Evolutionary conservation across 1,140 invertebrate genomes (phyloP), one percentile per base, ranked within the genome.

Genomic region (Papilio aristodemus): DNA sequence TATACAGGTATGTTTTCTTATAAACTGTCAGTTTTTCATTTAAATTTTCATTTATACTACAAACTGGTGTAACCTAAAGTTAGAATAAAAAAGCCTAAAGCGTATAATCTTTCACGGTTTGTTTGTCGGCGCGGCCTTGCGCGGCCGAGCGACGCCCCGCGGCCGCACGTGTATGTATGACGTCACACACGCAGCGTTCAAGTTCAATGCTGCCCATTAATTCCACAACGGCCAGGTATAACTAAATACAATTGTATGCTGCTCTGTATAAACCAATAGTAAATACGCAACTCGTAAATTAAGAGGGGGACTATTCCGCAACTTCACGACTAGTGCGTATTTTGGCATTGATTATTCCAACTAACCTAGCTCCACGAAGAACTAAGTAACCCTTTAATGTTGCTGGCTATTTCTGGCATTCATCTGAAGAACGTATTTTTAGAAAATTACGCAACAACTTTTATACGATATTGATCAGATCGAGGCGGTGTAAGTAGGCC

Each of bases 131-230:
- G 77, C 79, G 84, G 86, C 84, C 81, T 84, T 87, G 85, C 79
- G 71, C 73, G 70, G 71, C 69, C 71, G 72, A 67, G 71, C 63
- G 54, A 46, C 66, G 57, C 71, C 68, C 66, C 67, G 71, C 71
- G 64, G 46, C 62, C 77, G 75, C 83, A 80, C 74, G 81, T 83
- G 78, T 77, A 77, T 67, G 57, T 68, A 68, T 86, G 81, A 89
- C 88, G 86, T 89, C 87, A 89, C 74, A 69, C 78, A 81, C 78
- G 80, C 79, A 77, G 76, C 86, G 85, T 86, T 90, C 88, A 90
- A 90, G 88, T 90, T 90, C 88, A 90, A 90, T 89, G 88, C 72
- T 90, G 83, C 72, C 83, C 84, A 85, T 87, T 87, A 84, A 87
- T 86, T 87, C 83, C 77, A 82, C 73, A 77, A 71, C 74, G 79